Evolutionary conservation across 1,140 invertebrate species (phyloP), one percentile per base, ranked within the genome.

Genomic region (Asobara japonica): DNA sequence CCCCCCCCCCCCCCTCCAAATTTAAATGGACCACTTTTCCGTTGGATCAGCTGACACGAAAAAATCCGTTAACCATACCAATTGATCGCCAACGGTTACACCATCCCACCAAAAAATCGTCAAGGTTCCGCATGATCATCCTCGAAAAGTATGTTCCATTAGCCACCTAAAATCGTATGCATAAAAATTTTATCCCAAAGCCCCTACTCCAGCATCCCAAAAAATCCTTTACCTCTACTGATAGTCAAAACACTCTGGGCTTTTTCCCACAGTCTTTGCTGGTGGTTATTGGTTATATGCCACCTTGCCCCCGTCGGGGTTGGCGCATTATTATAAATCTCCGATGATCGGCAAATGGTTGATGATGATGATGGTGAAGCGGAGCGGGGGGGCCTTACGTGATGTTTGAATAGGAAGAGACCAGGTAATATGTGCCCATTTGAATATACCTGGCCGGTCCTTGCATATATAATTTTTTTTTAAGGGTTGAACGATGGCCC

Each of bases 331-430:
- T 84, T 83, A 83, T 84, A 84, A 84, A 84, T 83, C 82, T 83
- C 79, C 76, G 79, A 83, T 84, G 79, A 84, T 84, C 78, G 70
- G 73, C 36, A 67, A 36, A 72, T 71, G 51, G 73, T 65, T 51
- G 36, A 65, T 29, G 48, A 30, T 11, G 71, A 64, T 71, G 38
- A 36, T 33, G 60, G 65, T 20, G 64, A 30, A 67, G 30, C 38
- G 72, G 73, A 74, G 72, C 65, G 74, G 41, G 72, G 74, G 74
- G 73, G 70, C 71, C 75, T 73, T 33, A 74, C 56, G 62, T 68
- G 36, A n/a, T 80, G 79, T 84, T 83, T 83, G 80, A 84, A 84
- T 83, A 83, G 82, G 82, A 84, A 84, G 83, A 82, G 80, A 77
- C 69, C 81, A 83, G 82, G 82, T 83, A 83, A 84, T 82, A 76